phyloP scores from a whole-genome alignment of 2,113 vertebrate species.

The Prunella himalayana region DNA sequence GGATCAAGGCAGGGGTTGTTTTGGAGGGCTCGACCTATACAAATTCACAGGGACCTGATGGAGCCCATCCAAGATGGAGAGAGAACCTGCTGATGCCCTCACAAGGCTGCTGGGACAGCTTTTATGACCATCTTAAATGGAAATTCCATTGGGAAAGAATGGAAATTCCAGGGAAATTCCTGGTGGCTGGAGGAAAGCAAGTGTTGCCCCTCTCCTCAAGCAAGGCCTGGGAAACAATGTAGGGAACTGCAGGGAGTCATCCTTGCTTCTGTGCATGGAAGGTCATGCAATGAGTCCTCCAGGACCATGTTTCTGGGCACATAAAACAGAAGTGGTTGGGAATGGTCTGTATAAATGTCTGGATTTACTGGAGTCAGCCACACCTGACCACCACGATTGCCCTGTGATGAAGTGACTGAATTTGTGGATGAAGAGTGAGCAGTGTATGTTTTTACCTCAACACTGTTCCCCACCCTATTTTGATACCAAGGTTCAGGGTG shows the following conservation, averaged over 20 bases:
- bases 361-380: not conserved
- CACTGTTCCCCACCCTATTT: not conserved
- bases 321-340: not conserved
- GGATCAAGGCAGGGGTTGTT: not conserved
- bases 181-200: not conserved
- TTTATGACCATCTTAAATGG: not conserved
- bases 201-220: not conserved
- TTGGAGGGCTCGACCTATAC: not conserved
- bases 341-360: accelerated
- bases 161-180: not conserved
- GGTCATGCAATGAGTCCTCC: accelerated
- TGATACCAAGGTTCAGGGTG: not conserved
- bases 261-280: accelerated
- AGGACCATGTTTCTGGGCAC: not conserved
- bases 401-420: not conserved
- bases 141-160: not conserved
- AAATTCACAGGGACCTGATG: not conserved
- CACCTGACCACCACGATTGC: not conserved
- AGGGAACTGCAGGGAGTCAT: not conserved
- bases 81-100: not conserved
- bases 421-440: not conserved
- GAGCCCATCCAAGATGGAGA: not conserved
- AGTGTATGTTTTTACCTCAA: not conserved
- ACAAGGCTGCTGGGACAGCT: not conserved
- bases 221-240: not conserved